Base-by-base conservation (phyloP, 1,140 invertebrate species). In the Sycobia sp. region DNA sequence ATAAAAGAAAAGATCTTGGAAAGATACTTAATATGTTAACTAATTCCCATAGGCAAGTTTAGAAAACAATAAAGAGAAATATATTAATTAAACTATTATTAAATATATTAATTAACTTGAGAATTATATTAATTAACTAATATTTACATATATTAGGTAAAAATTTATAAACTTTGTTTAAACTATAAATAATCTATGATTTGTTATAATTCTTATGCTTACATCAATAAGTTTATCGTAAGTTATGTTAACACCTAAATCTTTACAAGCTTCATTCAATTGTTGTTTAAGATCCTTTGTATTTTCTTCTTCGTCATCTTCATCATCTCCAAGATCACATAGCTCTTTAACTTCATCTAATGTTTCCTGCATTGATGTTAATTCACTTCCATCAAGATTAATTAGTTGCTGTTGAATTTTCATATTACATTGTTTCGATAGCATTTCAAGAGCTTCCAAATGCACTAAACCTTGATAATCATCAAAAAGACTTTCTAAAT, bases 391-490 rank as follows among this genome's bases (percentile, higher is more conserved):
- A 41, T 80, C 76, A 18, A 85, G 80, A 10, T 80, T 75, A 8
- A 85, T 79, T n/a, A 89, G 69, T 4, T 87, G 72, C 10, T 86
- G 84, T 62, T 91, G 85, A 67, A 92, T 85, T 73, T 91, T 89
- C 69, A 92, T 87, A 66, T 86, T 87, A 66, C 91, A 90, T 75
- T 94, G 91, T 70, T 88, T 90, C 0, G 93, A 95, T 3, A 96
- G 76, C 85, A 96, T 93, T 82, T 95, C 93, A 18, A 96, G 75
- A 0, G 93, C 94, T 83, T 96, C 94, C 44, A 94, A 82, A 76
- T 95, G 92, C 5, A 94, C 91, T 38, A 95, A 76, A 7, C 93
- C 93, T 83, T 94, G 91, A 83, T 89, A 90, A 80, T 95, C 91
- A 82, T 95, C 93, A 82, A 96, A 95, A 32, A 95, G 76, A 60